Percentiles rank a stretch among this genome's conserved stretches.
Conservation (phyloP, 2,113 vertebrate genomes). For the Tyrannus savana region DNA sequence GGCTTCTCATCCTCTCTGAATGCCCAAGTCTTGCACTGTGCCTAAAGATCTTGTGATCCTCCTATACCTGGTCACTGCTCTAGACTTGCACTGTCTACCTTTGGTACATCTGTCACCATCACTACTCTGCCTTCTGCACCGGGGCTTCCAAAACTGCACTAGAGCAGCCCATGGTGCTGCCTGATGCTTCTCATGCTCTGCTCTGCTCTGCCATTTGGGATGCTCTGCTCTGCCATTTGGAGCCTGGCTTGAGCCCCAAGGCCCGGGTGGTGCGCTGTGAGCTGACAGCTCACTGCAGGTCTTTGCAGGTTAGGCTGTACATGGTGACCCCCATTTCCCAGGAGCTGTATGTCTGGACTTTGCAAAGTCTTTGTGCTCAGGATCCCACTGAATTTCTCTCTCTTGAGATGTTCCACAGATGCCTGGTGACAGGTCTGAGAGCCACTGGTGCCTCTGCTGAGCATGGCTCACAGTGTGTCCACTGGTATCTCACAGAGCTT, state of each 20-base stretch:
- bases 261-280: not conserved
- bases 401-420: not conserved
- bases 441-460: not conserved
- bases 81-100: not conserved
- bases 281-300: not conserved
- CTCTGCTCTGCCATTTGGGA: not conserved
- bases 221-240: not conserved
- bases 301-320: not conserved
- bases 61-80: not conserved
- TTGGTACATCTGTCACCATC: not conserved
- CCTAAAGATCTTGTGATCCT: not conserved
- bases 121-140: not conserved
- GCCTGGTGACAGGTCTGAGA: not conserved
- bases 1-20: not conserved
- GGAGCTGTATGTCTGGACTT: not conserved
- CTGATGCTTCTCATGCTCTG: not conserved
- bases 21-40: not conserved
- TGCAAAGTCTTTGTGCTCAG: not conserved
- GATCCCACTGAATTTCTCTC: not conserved
- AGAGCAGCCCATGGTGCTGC: not conserved
- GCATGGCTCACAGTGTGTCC: not conserved
- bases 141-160: not conserved
- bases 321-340: not conserved
- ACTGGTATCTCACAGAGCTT: not conserved
- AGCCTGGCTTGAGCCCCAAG: not conserved